Evolutionary conservation across 2,888 invertebrate genomes (phyloP), one percentile per base, ranked within the genome.

Genomic region (Athetis lepigone): DNA sequence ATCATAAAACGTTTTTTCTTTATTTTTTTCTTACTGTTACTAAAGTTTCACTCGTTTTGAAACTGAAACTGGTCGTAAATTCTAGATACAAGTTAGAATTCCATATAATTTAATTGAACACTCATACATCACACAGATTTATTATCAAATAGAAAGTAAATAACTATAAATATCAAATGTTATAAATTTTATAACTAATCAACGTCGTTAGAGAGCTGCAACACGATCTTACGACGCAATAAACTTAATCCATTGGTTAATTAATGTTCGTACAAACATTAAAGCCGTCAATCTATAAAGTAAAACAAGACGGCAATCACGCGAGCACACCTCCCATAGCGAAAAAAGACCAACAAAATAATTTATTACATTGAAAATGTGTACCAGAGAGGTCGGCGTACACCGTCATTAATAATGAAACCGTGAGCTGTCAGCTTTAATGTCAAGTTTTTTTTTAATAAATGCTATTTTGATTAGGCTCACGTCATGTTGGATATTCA

Each of bases 381-480:
- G 87, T 86, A 86, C 84, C 86, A 86, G 82, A 83, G 79, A 83
- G 81, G 79, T 87, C 83, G 85, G 85, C 83, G 82, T 79, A 78
- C 84, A 85, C 76, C 84, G 82, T 90, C 94, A 92, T 94, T 94
- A 93, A 94, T 93, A 93, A 93, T 92, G 88, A 87, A 93, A 90
- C 93, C 93, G 92, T 92, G 91, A 92, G 93, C 94, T 93, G 95
- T 94, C 95, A 92, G 91, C 90, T 90, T 90, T 93, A 91, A 93
- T 91, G 91, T 91, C 89, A 89, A 89, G 90, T 90, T 92, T 93
- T 92, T 93, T 91, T 93, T 91, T 90, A 89, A 93, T 93, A 94
- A 95, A 95, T 91, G 94, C 90, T 95, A 93, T 95, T 95, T 95
- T 95, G 95, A 96, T 95, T 95, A 95, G 95, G 95, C 95, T 95